These are phyloP conservation scores for Chanos chanos DNA, from an alignment of 2,797 vertebrate genomes.

Conservation along the genomic window DNA sequence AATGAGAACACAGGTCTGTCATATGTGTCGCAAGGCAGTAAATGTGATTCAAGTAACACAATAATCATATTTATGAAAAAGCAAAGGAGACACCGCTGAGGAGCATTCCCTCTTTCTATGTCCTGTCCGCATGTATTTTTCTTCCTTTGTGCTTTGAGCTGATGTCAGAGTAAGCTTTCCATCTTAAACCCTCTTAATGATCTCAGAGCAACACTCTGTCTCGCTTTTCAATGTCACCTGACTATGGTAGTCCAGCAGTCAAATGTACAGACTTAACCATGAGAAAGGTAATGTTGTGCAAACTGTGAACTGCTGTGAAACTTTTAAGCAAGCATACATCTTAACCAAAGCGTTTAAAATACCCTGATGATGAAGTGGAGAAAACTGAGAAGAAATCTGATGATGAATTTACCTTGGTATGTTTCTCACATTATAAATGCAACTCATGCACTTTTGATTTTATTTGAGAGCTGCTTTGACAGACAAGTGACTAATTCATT, in stretches of 20 bases:
- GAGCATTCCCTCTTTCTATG: neutral
- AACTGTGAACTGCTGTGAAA: slow-evolving; percentile 41
- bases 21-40: too few relatives aligned
- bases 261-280: slow-evolving; percentile 12
- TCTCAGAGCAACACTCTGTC: neutral
- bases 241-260: slow-evolving; percentile 3
- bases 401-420: slow-evolving; percentile 39
- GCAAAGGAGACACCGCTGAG: neutral
- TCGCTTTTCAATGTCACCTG: too few relatives aligned
- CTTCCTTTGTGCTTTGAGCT: neutral
- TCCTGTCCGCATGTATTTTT: neutral
- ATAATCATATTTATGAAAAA: neutral
- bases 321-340: slow-evolving; percentile 41
- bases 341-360: slow-evolving; percentile 35
- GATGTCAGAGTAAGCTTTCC: neutral
- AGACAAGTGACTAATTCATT: slow-evolving; percentile 45
- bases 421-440: slow-evolving; percentile 40
- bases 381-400: slow-evolving; percentile 34
- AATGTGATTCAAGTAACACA: slow-evolving; percentile 10
- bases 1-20: neutral
- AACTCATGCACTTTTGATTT: slow-evolving; percentile 41
- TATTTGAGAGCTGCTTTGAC: slow-evolving; percentile 50
- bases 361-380: slow-evolving; percentile 30
- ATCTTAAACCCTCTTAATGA: neutral
- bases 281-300: slow-evolving; percentile 22